Conservation (phyloP, 1,140 invertebrate species). For the Cryptotermes secundus region DNA sequence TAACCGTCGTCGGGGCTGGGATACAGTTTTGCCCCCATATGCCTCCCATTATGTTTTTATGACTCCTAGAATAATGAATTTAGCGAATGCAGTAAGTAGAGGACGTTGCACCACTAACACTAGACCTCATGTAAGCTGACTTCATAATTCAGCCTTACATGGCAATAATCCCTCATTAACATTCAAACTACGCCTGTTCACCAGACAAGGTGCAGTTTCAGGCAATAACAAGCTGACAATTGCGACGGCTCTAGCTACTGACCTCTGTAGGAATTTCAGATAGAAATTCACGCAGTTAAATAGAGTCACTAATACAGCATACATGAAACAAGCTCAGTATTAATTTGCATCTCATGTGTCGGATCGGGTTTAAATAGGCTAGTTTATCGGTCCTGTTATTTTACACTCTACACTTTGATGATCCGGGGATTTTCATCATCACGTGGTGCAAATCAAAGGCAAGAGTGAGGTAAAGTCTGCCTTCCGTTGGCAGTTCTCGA, state of each 20-base stretch:
- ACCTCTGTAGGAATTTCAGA: not conserved
- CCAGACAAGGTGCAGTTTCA: not conserved
- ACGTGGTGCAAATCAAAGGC: too few relatives aligned
- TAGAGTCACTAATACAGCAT: not conserved
- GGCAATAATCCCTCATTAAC: not conserved
- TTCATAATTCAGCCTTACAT: not conserved
- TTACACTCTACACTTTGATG: too few relatives aligned
- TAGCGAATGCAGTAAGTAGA: not conserved
- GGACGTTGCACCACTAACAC: not conserved
- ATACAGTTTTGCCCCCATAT: not conserved
- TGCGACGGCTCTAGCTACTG: not conserved
- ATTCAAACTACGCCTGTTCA: not conserved
- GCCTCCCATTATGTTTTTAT: not conserved
- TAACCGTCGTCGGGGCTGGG: not conserved
- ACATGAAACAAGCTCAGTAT: too few relatives aligned
- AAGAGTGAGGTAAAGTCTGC: too few relatives aligned
- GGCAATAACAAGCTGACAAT: not conserved
- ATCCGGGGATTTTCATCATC: too few relatives aligned
- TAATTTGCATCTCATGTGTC: too few relatives aligned
- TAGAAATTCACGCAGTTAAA: not conserved
- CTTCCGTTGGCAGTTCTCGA: too few relatives aligned
- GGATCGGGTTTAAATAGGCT: too few relatives aligned
- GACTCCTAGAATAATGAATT: not conserved
- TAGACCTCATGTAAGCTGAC: not conserved
- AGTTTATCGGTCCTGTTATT: too few relatives aligned